Evolutionary conservation across 2,888 invertebrate genomes (phyloP).

Genomic region (Anarsia innoxiella): DNA sequence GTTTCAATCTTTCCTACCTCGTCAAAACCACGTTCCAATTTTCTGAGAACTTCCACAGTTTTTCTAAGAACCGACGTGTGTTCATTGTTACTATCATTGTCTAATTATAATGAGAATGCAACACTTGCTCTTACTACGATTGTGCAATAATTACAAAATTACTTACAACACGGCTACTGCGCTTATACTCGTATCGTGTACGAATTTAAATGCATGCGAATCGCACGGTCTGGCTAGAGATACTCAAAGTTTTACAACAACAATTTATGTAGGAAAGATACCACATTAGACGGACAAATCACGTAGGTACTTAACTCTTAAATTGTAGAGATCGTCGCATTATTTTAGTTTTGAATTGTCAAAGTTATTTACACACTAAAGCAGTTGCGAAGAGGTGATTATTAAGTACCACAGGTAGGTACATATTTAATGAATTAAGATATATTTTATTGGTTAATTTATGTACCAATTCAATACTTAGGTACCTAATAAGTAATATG

Average conservation of each 20-base stretch:
- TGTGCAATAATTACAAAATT: slow-evolving; percentile 41
- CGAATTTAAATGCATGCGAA: slow-evolving; percentile 37
- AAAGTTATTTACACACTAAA: too few species aligned
- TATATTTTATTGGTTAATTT: too few species aligned
- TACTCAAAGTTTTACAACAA: neutral
- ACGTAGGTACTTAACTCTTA: too few species aligned
- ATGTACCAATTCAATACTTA: too few species aligned
- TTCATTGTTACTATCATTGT: slow-evolving; percentile 14
- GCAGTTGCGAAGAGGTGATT: too few species aligned
- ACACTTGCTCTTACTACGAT: slow-evolving; percentile 30
- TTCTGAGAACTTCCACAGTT: slow-evolving; percentile 2
- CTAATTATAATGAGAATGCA: slow-evolving; percentile 21
- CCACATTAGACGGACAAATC: neutral
- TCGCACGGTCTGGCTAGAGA: too few species aligned
- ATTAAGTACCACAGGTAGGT: too few species aligned
- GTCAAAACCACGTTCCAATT: neutral
- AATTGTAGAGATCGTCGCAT: too few species aligned
- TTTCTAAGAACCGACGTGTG: slow-evolving; percentile 6
- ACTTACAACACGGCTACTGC: slow-evolving; percentile 35
- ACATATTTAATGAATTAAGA: too few species aligned
- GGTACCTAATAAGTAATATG: too few species aligned
- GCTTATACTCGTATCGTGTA: slow-evolving; percentile 36
- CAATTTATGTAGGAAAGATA: neutral
- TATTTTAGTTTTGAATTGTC: too few species aligned
- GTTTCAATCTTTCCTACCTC: too few species aligned